These are phyloP conservation scores for Melanostoma mellinum DNA, from an alignment of 2,888 invertebrate species.

Conservation along the genomic window DNA sequence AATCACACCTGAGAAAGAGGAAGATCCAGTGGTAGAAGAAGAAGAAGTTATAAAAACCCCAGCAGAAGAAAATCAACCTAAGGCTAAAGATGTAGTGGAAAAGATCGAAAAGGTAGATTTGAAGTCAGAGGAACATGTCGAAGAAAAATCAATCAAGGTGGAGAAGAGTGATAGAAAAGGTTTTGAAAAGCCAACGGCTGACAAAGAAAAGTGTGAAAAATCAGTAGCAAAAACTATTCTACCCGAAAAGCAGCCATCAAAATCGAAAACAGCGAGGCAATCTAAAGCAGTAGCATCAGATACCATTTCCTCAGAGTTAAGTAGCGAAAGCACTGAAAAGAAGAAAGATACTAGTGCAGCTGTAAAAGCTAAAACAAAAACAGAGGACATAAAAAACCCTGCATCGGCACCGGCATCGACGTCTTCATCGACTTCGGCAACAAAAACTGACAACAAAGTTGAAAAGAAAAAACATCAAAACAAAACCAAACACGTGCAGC, in stretches of 20 bases:
- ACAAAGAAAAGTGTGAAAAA: conserved; percentile 49
- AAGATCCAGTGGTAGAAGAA: conserved; percentile 1
- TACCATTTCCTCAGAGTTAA: conserved; percentile 76
- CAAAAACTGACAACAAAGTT: conserved; percentile 38
- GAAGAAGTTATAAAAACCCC: background rate
- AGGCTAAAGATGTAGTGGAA: conserved; percentile 23
- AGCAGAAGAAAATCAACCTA: too few species aligned
- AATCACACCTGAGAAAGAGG: conserved; percentile 36
- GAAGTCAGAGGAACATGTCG: conserved; percentile 2
- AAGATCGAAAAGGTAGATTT: conserved; percentile 27
- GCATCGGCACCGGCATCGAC: conserved; percentile 14
- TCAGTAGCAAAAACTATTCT: conserved; percentile 34
- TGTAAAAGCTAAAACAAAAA: conserved; percentile 40
- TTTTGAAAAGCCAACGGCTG: conserved; percentile 15
- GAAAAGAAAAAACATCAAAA: conserved; percentile 51
- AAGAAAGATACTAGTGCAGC: conserved; percentile 67
- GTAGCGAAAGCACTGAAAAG: conserved; percentile 39
- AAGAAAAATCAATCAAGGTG: conserved; percentile 34
- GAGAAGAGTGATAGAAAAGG: conserved; percentile 48
- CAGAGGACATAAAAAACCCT: conserved; percentile 41
- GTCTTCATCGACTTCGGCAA: conserved; percentile 35
- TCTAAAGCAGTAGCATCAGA: conserved; percentile 50
- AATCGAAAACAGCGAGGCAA: conserved; percentile 39
- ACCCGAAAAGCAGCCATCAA: conserved; percentile 42
- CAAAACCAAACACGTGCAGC: conserved; percentile 38